Evolutionary conservation across 2,888 invertebrate species (phyloP), one percentile per base, ranked within the genome.

Genomic region (Eurytoma adleriae): DNA sequence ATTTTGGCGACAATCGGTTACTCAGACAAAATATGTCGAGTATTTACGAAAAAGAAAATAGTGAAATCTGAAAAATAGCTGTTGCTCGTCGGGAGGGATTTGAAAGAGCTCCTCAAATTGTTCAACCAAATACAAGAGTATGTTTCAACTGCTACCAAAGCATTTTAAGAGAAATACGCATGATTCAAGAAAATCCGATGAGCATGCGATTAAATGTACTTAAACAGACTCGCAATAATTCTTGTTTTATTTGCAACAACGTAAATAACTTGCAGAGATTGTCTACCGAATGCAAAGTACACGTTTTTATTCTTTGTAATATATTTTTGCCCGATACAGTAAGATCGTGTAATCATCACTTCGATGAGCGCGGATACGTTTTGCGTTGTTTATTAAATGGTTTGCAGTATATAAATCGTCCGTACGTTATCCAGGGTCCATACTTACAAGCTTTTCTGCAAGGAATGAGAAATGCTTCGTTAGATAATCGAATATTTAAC

Each of bases 251-350:
- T 52, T 78, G 78, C 56, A 78, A 79, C 69, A 70, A 70, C 3
- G 56, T 66, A 5, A n/a, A 69, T 40, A 40, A 77, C 73, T 2
- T 78, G 16, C 59, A 80, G 7, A 68, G 50, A 66, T 50, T 82
- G 7, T 72, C 79, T 52, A 24, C 56, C 10, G 75, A 82, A 12
- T 71, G 75, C 69, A 82, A 69, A 78, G 78, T 50, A 18, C 50
- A 79, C 18, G 69, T 59, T 50, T 79, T 78, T 67, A 64, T 83
- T 27, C 16, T 13, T 2, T 59, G 61, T 2, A 54, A 82, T 59
- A 82, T 80, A 56, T 82, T 69, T 18, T 69, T 82, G 2, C 81
- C 80, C 0, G 73, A 80, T 59, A 7, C 13, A 56, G 77, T 77
- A 0, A 71, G 67, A 73, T 81, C 57, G 0, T 79, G 81, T 57